A percentile compares a stretch with the other conserved stretches of the same genome.
These are phyloP conservation scores for Ennomos fuscantarius DNA, from an alignment of 2,888 invertebrate species.

Conservation along the genomic window DNA sequence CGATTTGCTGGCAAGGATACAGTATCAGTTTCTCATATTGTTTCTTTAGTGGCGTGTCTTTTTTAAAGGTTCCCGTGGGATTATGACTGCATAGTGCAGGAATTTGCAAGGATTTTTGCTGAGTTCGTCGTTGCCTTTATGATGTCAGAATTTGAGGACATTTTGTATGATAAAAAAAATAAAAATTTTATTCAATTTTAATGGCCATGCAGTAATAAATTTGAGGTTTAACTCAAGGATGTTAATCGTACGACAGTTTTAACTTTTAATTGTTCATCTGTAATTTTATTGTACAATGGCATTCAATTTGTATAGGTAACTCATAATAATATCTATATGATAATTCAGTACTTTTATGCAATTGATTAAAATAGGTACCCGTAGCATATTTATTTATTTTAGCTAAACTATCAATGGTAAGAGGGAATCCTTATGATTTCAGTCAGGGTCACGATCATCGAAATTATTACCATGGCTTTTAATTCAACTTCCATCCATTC, in stretches of 20 bases:
- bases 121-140: not conserved
- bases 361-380: too few species aligned
- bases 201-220: too few species aligned
- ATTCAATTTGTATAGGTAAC: too few species aligned
- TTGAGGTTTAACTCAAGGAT: too few species aligned
- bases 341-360: too few species aligned
- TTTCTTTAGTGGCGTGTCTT: constrained; percentile 42
- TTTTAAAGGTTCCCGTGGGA: constrained; percentile 41
- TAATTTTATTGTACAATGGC: too few species aligned
- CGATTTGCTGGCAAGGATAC: constrained; percentile 73
- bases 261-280: too few species aligned
- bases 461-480: not conserved
- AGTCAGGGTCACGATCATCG: constrained; percentile 5
- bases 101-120: not conserved
- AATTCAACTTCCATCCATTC: too few species aligned
- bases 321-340: too few species aligned
- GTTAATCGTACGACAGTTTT: too few species aligned
- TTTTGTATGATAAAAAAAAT: constrained; percentile 2
- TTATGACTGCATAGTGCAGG: constrained; percentile 19
- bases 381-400: constrained; percentile 1
- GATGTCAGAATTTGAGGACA: not conserved
- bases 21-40: constrained; percentile 68
- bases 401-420: not conserved
- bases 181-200: not conserved
- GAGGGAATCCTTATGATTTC: constrained; percentile 8